These are phyloP conservation scores for Brienomyrus longianalis DNA, from an alignment of 2,113 vertebrate genomes.

Conservation along the genomic window DNA sequence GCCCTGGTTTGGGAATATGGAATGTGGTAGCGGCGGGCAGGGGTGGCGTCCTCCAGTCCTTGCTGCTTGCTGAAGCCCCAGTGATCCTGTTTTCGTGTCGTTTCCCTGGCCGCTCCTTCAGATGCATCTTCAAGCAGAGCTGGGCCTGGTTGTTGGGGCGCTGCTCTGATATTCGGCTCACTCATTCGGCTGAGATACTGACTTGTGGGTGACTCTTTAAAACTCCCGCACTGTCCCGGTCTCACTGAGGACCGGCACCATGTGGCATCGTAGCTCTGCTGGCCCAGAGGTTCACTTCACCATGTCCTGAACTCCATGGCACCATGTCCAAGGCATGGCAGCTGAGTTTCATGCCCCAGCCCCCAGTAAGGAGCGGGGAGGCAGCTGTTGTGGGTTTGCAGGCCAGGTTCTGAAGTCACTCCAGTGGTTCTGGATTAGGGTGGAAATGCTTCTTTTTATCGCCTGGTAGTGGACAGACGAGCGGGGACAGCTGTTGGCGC, in stretches of 20 bases:
- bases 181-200: neutral
- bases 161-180: neutral
- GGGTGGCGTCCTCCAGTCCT: neutral
- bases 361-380: neutral
- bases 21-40: neutral
- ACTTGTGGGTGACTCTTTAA: neutral
- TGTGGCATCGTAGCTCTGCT: neutral
- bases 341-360: neutral
- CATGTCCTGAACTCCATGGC: neutral
- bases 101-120: neutral
- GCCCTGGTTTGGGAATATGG: neutral
- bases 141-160: neutral
- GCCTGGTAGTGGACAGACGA: neutral
- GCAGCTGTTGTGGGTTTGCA: conserved; percentile 40
- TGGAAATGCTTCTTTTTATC: neutral
- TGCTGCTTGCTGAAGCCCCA: neutral
- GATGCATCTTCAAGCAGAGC: neutral
- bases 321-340: neutral
- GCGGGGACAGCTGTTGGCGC: neutral
- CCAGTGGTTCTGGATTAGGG: conserved; percentile 16
- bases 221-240: neutral
- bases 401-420: conserved; percentile 1
- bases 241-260: neutral
- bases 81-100: neutral
- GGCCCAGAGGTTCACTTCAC: neutral